These are phyloP conservation scores for Collichthys lucidus DNA, from an alignment of 2,113 vertebrate genomes.

Conservation along the genomic window DNA sequence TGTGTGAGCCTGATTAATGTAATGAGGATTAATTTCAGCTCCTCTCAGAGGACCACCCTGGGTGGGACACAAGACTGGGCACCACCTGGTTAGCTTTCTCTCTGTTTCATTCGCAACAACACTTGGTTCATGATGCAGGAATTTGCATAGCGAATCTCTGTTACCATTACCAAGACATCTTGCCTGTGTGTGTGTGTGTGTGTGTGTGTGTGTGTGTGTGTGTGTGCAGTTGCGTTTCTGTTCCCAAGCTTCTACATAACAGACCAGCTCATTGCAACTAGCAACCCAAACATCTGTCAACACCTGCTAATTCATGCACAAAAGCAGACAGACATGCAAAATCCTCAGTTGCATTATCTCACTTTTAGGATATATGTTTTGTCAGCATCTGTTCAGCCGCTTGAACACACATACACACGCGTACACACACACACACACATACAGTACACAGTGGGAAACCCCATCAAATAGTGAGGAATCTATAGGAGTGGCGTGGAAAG, in stretches of 20 bases:
- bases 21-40: conserved; percentile 69
- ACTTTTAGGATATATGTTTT: conserved; percentile 25
- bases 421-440: conserved; percentile 28
- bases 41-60: conserved; percentile 66
- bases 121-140: conserved; percentile 51
- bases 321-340: conserved; percentile 29
- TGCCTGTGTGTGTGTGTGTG: not conserved
- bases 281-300: conserved; percentile 28
- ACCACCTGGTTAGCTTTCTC: conserved; percentile 63
- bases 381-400: conserved; percentile 14
- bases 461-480: conserved; percentile 25
- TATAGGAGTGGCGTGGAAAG: conserved; percentile 61
- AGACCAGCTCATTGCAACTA: not conserved
- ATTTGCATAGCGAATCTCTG: conserved; percentile 52
- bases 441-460: conserved; percentile 38
- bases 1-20: conserved; percentile 62
- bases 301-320: conserved; percentile 28
- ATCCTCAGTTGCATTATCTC: conserved; percentile 69
- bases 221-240: not conserved
- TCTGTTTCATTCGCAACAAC: conserved; percentile 31
- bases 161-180: conserved; percentile 7
- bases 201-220: not conserved
- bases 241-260: not conserved
- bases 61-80: conserved; percentile 59
- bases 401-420: conserved; percentile 5